Conservation (phyloP, 2,888 invertebrate species). For the Scaptomyza cyrtandrae region DNA sequence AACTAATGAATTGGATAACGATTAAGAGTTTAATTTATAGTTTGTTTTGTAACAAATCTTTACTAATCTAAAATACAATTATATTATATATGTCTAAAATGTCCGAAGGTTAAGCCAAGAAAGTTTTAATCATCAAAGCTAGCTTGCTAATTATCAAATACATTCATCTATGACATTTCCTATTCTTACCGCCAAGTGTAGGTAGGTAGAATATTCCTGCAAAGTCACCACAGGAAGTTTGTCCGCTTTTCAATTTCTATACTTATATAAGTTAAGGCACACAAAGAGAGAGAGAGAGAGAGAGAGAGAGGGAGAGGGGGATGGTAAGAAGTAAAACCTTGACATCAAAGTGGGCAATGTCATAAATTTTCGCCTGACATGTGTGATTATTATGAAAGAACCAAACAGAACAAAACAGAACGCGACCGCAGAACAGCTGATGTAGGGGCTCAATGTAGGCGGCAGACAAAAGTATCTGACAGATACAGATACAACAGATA, state of each 20-base stretch:
- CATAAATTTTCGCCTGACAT: slow-evolving; percentile 55
- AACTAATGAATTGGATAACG: not conserved
- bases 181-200: not conserved
- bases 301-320: too few relatives aligned
- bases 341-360: slow-evolving; percentile 74
- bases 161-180: not conserved
- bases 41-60: not conserved
- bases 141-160: too few relatives aligned
- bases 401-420: not conserved
- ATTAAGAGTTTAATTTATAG: not conserved
- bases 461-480: slow-evolving; percentile 65
- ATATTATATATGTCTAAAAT: not conserved
- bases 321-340: slow-evolving; percentile 63
- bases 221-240: slow-evolving; percentile 66
- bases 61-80: not conserved
- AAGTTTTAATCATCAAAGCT: too few relatives aligned
- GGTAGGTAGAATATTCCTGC: slow-evolving; percentile 25
- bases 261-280: slow-evolving; percentile 7
- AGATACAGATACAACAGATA: slow-evolving; percentile 46
- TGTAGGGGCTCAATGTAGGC: slow-evolving; percentile 38
- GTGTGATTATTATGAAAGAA: slow-evolving; percentile 39
- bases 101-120: too few relatives aligned
- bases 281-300: not conserved
- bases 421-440: slow-evolving; percentile 62
- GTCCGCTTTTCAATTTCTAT: slow-evolving; percentile 30